These are phyloP conservation scores for Meles meles DNA, from an alignment of 2,113 vertebrate species.

Conservation along the genomic window DNA sequence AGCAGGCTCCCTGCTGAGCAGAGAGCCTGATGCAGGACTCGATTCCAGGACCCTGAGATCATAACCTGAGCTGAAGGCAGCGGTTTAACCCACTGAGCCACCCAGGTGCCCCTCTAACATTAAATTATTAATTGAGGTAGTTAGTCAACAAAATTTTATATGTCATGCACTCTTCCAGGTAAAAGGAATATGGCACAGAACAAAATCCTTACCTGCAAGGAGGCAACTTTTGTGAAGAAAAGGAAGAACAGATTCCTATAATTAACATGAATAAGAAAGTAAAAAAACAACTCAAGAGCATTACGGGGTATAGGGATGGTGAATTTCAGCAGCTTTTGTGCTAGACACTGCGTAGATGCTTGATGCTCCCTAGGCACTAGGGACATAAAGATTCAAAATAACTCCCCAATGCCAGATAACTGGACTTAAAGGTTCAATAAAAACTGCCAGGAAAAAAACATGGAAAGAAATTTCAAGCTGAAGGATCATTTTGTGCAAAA, in stretches of 20 bases:
- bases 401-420: neutral
- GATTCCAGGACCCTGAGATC: no score
- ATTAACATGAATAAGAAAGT: neutral
- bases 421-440: neutral
- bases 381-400: neutral
- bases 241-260: neutral
- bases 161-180: neutral
- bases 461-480: neutral
- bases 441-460: neutral
- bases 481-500: neutral
- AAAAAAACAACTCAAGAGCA: neutral
- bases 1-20: no score
- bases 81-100: no score
- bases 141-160: neutral
- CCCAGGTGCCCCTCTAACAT: no score
- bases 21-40: no score
- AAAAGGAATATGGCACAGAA: neutral
- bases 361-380: neutral
- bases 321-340: neutral
- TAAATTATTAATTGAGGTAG: neutral
- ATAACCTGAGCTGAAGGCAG: no score
- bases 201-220: neutral
- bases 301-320: accelerated
- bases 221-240: neutral
- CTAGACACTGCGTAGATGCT: no score